phyloP scores from a whole-genome alignment of 2,888 invertebrate species.

The Perizoma flavofasciatum region DNA sequence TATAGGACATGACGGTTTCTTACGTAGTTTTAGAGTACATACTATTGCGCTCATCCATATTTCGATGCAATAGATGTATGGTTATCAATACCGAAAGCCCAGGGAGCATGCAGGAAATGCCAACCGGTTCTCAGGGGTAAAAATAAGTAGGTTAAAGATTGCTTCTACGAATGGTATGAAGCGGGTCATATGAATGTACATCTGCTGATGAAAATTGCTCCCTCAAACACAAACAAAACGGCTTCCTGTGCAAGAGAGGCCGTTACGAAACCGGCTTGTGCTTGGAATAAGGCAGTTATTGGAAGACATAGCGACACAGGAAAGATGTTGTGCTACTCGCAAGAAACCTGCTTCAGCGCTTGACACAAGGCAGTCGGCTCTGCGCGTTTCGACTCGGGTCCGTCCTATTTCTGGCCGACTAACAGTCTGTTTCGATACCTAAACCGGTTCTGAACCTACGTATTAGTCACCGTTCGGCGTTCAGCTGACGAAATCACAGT shows the following conservation, averaged over 20 bases:
- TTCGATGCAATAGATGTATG: too few relatives aligned
- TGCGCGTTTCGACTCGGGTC: slow-evolving; percentile 2
- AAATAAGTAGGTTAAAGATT: slow-evolving; percentile 6
- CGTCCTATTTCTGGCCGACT: slow-evolving; percentile 23
- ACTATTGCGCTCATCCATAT: too few relatives aligned
- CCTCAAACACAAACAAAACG: background rate
- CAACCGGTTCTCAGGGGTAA: slow-evolving; percentile 10
- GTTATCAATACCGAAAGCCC: slow-evolving; percentile 1
- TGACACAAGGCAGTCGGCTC: background rate
- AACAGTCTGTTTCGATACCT: slow-evolving; percentile 17
- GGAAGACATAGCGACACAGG: background rate
- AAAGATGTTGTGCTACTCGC: background rate
- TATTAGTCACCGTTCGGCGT: slow-evolving; percentile 20
- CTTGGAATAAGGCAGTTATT: slow-evolving; percentile 9
- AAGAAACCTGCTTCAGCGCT: slow-evolving; percentile 1
- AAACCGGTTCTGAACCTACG: slow-evolving; percentile 20
- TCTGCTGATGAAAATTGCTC: slow-evolving; percentile 8
- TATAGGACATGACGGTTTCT: too few relatives aligned
- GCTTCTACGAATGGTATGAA: background rate
- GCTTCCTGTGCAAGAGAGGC: slow-evolving; percentile 6
- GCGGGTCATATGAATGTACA: slow-evolving; percentile 2
- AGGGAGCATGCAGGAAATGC: slow-evolving; percentile 11
- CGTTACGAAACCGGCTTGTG: slow-evolving; percentile 24
- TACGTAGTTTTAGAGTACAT: too few relatives aligned
- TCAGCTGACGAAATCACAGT: slow-evolving; percentile 14